Evolutionary conservation across 64 coral and sea anemone genomes (phyloP).

Genomic region (Montipora foliosa): DNA sequence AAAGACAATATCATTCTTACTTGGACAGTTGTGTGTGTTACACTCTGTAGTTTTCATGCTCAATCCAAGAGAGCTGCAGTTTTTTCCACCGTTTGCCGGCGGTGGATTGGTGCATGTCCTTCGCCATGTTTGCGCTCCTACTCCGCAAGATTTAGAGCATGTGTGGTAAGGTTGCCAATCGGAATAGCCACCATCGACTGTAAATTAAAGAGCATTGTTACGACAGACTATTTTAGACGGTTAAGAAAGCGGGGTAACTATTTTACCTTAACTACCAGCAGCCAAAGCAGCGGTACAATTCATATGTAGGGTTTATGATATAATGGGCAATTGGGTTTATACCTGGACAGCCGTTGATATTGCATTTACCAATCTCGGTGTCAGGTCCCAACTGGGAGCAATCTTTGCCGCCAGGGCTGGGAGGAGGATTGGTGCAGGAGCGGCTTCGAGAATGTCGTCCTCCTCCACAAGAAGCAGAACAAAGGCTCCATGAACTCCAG

Average conservation of each 20-base stretch:
- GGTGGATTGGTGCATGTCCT: constrained; percentile 69
- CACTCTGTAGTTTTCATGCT: too few relatives aligned
- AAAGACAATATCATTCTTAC: too few relatives aligned
- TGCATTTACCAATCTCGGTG: background rate
- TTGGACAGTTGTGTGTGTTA: too few relatives aligned
- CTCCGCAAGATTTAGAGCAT: constrained; percentile 63
- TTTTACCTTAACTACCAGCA: too few relatives aligned
- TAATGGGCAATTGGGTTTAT: background rate
- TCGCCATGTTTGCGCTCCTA: constrained; percentile 31
- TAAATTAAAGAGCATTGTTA: background rate
- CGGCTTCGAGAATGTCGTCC: constrained; percentile 14
- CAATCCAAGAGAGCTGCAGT: background rate
- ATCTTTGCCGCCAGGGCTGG: background rate
- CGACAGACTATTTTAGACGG: too few relatives aligned
- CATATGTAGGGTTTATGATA: too few relatives aligned
- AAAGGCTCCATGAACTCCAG: constrained; percentile 31
- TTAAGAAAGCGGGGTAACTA: too few relatives aligned
- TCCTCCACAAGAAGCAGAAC: constrained; percentile 27
- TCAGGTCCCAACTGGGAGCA: constrained; percentile 6
- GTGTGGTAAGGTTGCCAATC: constrained; percentile 25
- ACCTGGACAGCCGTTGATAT: background rate
- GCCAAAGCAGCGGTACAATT: too few relatives aligned
- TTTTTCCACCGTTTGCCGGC: constrained; percentile 45
- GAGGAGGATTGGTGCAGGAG: constrained; percentile 46
- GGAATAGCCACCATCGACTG: constrained; percentile 62